Conservation (phyloP, 2,113 vertebrate genomes). For the Corvus cornix region DNA sequence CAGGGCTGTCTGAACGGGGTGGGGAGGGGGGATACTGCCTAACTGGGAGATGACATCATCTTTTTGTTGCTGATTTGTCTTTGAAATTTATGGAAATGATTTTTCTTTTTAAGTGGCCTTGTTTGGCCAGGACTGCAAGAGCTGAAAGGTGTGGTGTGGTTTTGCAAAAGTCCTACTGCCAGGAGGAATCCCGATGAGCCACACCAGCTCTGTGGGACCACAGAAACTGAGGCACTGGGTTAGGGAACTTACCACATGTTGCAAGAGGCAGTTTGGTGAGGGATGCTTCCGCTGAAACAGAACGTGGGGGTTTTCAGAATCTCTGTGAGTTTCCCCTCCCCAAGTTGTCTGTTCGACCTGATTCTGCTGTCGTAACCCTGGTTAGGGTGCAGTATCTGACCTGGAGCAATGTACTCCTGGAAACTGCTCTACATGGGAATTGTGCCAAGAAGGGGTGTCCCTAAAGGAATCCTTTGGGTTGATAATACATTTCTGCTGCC, state of each 20-base stretch:
- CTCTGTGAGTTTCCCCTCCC: not conserved
- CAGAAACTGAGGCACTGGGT: not conserved
- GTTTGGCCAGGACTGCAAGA: not conserved
- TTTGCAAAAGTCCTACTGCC: not conserved
- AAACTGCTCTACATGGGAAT: not conserved
- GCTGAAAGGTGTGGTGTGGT: not conserved
- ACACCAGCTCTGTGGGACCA: not conserved
- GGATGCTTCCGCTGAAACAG: not conserved
- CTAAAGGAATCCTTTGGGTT: not conserved
- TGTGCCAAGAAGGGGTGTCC: not conserved
- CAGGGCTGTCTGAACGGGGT: not conserved
- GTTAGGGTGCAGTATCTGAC: not conserved
- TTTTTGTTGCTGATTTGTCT: not conserved
- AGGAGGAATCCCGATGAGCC: not conserved
- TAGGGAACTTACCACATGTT: not conserved
- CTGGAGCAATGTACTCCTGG: not conserved
- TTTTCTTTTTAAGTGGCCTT: not conserved
- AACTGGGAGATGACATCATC: accelerated
- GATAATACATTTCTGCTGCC: constrained; percentile 41
- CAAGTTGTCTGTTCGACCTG: not conserved
- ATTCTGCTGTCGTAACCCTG: not conserved
- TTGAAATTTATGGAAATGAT: not conserved
- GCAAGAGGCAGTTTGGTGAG: constrained; percentile 11
- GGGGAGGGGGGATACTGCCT: accelerated
- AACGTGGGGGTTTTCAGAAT: not conserved